Conservation (phyloP, 2,888 invertebrate genomes). For the Phyto melanocephala region DNA sequence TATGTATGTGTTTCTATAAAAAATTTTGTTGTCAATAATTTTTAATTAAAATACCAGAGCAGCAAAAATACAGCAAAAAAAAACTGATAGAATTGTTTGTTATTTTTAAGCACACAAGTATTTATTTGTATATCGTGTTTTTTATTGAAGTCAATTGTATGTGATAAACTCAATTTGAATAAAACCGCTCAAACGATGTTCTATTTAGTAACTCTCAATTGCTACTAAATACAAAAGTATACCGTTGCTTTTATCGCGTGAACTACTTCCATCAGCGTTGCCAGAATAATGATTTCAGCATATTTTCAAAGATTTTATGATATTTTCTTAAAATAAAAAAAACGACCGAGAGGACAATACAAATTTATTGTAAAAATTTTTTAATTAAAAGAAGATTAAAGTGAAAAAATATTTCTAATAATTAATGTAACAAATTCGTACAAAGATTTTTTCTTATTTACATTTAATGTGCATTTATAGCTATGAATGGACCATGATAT, state of each 20-base stretch:
- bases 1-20: background rate
- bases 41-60: conserved; percentile 62
- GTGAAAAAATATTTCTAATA: too few species aligned
- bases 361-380: too few species aligned
- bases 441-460: too few species aligned
- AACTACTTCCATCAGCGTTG: background rate
- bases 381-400: too few species aligned
- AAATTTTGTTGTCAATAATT: conserved; percentile 41
- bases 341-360: too few species aligned
- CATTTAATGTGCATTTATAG: too few species aligned
- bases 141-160: background rate
- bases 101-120: conserved; percentile 10
- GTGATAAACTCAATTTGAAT: background rate
- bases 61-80: background rate
- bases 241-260: background rate
- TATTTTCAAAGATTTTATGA: too few species aligned
- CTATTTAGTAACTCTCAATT: conserved; percentile 21
- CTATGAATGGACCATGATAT: too few species aligned
- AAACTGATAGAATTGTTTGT: conserved; percentile 35
- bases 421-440: too few species aligned
- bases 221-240: conserved; percentile 31
- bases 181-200: conserved; percentile 29
- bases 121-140: conserved; percentile 1
- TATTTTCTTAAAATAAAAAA: too few species aligned
- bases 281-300: too few species aligned